Base-by-base conservation (phyloP, 2,797 vertebrate genomes). In the Brachymystax lenok region DNA sequence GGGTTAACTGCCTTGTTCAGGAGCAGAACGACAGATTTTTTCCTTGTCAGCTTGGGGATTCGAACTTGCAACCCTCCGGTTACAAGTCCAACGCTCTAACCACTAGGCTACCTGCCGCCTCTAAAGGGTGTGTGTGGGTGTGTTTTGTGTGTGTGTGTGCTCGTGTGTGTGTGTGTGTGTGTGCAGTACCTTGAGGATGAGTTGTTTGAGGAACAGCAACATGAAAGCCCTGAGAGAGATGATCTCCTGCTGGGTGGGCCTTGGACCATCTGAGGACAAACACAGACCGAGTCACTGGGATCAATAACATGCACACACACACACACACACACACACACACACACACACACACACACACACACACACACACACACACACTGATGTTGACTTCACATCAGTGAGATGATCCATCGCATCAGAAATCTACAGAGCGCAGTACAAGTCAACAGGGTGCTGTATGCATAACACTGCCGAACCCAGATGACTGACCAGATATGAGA, bases 161-260 rank as follows among this genome's bases (percentile, higher is more conserved):
- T 0, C 10, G 8, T 12, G 8, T 46, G 40, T 12, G 40, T 24
- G 56, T 4, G n/a, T 24, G 21, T 50, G n/a, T 56, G 21, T 82
- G 82, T 75, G 77, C 80, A 63, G 88, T 93, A 99, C 98, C 97
- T 99, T 99, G 90, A 98, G 96, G 84, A 99, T 97, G 71, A 99
- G 94, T 74, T 99, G 98, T 81, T 98, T 99, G 89, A 98, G 92
- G 80, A 99, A 98, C 90, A 99, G 97, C 87, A 99, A 89, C 86
- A 99, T 94, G 88, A 97, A 97, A 0, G 97, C 98, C 88, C 98
- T 90, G 74, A 99, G 92, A 86, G 97, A 96, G 82, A 96, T 88
- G 28, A 97, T 94, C 92, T 99, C 98, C 85, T 98, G 98, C 78
- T 96, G 96, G 86, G 93, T 96, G 82, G 97, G 98, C 72, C 98